Base-by-base conservation (phyloP, 2,113 vertebrate genomes). In the Cepphus grylle region DNA sequence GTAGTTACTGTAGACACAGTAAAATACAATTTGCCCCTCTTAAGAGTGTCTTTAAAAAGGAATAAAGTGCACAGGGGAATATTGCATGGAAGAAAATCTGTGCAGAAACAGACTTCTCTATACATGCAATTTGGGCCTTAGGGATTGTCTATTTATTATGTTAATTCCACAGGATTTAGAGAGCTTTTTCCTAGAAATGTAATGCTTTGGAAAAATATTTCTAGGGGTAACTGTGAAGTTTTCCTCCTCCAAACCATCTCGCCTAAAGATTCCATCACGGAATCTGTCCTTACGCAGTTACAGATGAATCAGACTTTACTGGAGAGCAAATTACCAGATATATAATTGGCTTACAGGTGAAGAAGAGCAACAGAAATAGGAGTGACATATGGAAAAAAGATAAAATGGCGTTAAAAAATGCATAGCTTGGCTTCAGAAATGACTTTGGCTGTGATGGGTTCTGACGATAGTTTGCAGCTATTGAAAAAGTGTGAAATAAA, bases 301-400 rank as follows among this genome's bases (percentile, higher is more conserved):
- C 66, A 90, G 81, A 94, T 94, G 93, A 95, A 85, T 90, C 91
- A 95, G 87, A 26, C 50, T 85, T 94, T 82, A 86, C 73, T 62
- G 91, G 61, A 87, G 74, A 93, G 50, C 11, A 8, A 93, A 91
- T 80, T 94, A 94, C 26, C 73, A 93, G 62, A 85, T 82, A 91
- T 16, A 88, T 95, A 91, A 91, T 82, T 80, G 77, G 81, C n/a
- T 94, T 82, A 81, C 70, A 93, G 96, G 91, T 96, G 95, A 91
- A 89, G 86, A 93, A 58, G 36, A 93, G 89, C 89, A 95, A 67
- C 94, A 94, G 71, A 95, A 95, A 91, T 96, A 97, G 94, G 56
- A 87, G 72, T 93, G 95, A 94, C 96, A 94, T 97, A 97, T 93
- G 91, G 92, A 47, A 86, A 94, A 94, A 90, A 88, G 82, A 92